Evolutionary conservation across 1,140 invertebrate species (phyloP), one percentile per base, ranked within the genome.

Genomic region (Drosophila kepulauana): DNA sequence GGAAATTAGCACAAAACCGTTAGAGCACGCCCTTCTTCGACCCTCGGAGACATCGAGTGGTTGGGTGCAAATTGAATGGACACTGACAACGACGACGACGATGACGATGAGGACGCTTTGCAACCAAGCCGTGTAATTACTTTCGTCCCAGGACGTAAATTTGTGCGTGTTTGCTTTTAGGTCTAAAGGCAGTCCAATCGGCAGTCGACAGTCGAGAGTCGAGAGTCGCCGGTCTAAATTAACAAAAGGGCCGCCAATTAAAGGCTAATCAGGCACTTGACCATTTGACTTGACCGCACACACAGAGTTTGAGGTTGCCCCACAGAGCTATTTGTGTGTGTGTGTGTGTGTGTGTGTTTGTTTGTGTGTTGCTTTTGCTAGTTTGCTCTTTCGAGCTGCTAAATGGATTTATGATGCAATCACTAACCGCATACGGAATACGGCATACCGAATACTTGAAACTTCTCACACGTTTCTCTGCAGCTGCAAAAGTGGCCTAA

Each of bases 391-490:
- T 43, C 41, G 41, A 43, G 41, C 71, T 70, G 56, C 58, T 58
- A 87, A 84, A 87, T 88, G 79, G 79, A 82, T 82, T 88, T 87
- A 78, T 88, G 84, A 82, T 87, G 84, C 84, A 75, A 85, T 78
- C 63, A 71, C 64, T 63, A 87, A 59, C 67, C 67, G 61, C 54
- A 62, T 25, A 62, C 59, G 15, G 45, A 3, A 69, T 49, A 62
- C 59, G 30, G 45, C 1, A 69, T 49, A 51, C 45, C 11, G 67
- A 65, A 71, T 71, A 69, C 82, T 87, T 82, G 58, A 87, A 88
- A 88, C 79, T 87, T 88, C 73, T 58, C 65, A 68, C 67, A 79
- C 68, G 65, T 73, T 78, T 65, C 58, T 61, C 35, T 20, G 45
- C 52, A 41, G 38, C 56, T 16, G 35, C 61, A 64, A 64, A 71